A percentile compares a stretch with the other conserved stretches of the same genome.
phyloP scores from a whole-genome alignment of 2,113 vertebrate genomes.

The Microcebus murinus region DNA sequence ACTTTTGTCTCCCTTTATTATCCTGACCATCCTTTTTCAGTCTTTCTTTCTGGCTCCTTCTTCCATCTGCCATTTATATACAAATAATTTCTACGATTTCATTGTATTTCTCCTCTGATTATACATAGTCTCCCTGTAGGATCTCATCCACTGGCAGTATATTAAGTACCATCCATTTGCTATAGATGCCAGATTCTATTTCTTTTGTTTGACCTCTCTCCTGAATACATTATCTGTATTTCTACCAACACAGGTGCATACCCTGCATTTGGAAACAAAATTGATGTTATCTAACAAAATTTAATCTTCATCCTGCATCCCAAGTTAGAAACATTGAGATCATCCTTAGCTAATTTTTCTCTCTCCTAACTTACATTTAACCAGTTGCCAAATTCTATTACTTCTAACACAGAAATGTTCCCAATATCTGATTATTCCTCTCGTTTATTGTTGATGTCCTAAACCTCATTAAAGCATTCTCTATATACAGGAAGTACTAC shows the following conservation, averaged over 20 bases:
- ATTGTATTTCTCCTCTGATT: not conserved
- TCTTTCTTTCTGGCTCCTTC: not conserved
- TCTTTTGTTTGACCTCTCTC: not conserved
- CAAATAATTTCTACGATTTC: not conserved
- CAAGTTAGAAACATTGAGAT: not conserved
- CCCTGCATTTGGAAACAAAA: not conserved
- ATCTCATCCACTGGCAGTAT: not conserved
- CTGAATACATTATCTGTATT: not conserved
- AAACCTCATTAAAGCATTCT: not conserved
- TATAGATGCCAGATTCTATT: not conserved
- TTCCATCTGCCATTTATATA: not conserved
- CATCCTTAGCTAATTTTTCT: not conserved
- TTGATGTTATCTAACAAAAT: not conserved
- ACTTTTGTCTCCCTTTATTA: not conserved
- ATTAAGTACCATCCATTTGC: not conserved
- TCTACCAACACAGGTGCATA: not conserved
- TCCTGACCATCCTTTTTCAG: not conserved
- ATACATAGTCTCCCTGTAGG: not conserved
- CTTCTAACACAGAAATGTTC: not conserved
- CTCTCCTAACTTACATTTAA: not conserved
- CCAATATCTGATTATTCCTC: not conserved
- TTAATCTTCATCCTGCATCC: not conserved
- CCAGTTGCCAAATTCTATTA: not conserved
- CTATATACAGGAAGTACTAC: not conserved
- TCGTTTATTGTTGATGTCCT: not conserved